Percentiles rank a stretch among this genome's conserved stretches.
These are phyloP conservation scores for Nebria salina DNA, from an alignment of 2,888 invertebrate genomes.

Conservation along the genomic window DNA sequence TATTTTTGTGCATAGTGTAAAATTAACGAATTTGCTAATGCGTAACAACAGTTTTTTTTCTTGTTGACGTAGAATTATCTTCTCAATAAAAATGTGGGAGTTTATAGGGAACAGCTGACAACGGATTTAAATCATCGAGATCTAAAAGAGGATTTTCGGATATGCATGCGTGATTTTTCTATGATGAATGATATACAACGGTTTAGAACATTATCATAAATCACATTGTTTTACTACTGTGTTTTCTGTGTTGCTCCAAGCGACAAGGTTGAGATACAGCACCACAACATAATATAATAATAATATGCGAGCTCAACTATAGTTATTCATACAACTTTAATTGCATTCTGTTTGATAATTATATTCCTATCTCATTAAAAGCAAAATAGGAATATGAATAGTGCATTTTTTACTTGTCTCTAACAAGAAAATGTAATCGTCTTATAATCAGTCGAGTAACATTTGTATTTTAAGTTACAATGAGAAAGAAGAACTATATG, in stretches of 20 bases:
- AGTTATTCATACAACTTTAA: constrained; percentile 41
- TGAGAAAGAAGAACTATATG: too few relatives aligned
- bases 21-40: too few relatives aligned
- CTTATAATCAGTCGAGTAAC: not conserved
- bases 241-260: constrained; percentile 28
- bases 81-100: not conserved
- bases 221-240: constrained; percentile 30
- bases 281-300: constrained; percentile 1
- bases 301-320: constrained; percentile 24
- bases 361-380: constrained; percentile 35
- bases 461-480: not conserved
- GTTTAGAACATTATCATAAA: constrained; percentile 34
- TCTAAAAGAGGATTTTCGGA: not conserved
- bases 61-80: not conserved
- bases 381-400: constrained; percentile 3
- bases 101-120: not conserved
- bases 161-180: not conserved
- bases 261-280: constrained; percentile 14
- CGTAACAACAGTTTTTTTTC: not conserved
- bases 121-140: not conserved
- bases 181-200: constrained; percentile 36
- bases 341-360: constrained; percentile 42
- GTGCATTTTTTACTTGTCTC: not conserved
- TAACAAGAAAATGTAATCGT: not conserved
- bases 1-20: too few relatives aligned